Conservation (phyloP, 30 jellyfish, hydroid and myxozoan species). For the Hydractinia echinata region DNA sequence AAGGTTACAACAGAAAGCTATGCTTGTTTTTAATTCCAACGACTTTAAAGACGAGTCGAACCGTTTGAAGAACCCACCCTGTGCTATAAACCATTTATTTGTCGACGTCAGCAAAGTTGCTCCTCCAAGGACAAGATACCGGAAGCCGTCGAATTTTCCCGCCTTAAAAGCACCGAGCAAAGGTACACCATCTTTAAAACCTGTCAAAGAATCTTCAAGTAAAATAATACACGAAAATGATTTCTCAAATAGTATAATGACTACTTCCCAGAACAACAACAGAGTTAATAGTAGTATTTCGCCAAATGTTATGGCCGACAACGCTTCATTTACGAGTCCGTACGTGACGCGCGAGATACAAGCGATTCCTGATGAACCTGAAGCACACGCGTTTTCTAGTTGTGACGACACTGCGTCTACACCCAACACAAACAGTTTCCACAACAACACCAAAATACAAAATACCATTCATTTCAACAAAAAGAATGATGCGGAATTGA, state of each 20-base stretch:
- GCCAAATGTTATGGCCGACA: conserved; percentile 1
- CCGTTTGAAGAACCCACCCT: conserved; percentile 41
- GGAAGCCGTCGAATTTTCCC: conserved; percentile 27
- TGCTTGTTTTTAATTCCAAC: conserved; percentile 75
- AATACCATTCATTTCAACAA: not conserved
- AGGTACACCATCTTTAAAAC: conserved; percentile 3
- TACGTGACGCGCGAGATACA: conserved; percentile 24
- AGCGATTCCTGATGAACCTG: conserved; percentile 11
- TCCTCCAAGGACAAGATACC: conserved; percentile 17
- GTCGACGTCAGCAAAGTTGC: conserved; percentile 60
- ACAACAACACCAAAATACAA: not conserved
- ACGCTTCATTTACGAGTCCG: conserved; percentile 8
- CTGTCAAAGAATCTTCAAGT: conserved; percentile 8
- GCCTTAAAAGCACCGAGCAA: conserved; percentile 28
- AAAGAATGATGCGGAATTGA: conserved; percentile 12
- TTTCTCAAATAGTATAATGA: not conserved
- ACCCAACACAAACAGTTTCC: not conserved
- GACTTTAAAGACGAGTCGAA: conserved; percentile 44
- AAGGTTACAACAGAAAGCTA: conserved; percentile 64
- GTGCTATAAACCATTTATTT: conserved; percentile 79
- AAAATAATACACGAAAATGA: conserved; percentile 15
- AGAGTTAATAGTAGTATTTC: not conserved
- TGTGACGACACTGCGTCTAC: not conserved
- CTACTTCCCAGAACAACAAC: not conserved
- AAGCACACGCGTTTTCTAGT: conserved; percentile 9